Evolutionary conservation across 2,888 invertebrate species (phyloP).

Genomic region (Andrena fulva): DNA sequence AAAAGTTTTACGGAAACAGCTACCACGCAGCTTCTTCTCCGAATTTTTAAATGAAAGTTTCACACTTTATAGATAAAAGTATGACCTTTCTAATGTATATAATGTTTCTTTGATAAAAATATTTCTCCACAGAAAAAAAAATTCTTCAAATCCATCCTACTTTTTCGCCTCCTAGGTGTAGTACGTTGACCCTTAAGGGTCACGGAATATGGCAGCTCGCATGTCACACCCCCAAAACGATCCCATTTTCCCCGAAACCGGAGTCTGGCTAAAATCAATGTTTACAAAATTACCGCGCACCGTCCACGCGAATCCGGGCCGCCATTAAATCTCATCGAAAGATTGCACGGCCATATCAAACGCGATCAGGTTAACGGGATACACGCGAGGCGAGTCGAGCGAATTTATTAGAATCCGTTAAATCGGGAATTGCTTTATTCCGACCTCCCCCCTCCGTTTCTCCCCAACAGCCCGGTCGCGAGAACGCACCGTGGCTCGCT

Average conservation of each 20-base stretch:
- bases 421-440: conserved; percentile 28
- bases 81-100: too few relatives aligned
- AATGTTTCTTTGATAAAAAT: too few relatives aligned
- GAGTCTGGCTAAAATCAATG: conserved; percentile 10
- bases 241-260: neutral
- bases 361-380: conserved; percentile 37
- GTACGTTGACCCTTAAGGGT: too few relatives aligned
- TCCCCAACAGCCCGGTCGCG: neutral
- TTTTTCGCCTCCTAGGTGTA: too few relatives aligned
- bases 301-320: neutral
- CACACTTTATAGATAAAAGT: too few relatives aligned
- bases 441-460: neutral
- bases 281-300: conserved; percentile 11
- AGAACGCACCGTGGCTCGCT: conserved; percentile 38
- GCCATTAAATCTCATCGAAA: conserved; percentile 19
- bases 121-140: too few relatives aligned
- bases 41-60: too few relatives aligned
- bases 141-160: too few relatives aligned
- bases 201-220: too few relatives aligned
- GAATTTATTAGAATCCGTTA: conserved; percentile 54
- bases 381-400: conserved; percentile 11
- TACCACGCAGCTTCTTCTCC: too few relatives aligned
- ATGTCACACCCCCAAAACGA: too few relatives aligned
- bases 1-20: too few relatives aligned
- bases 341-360: conserved; percentile 25